Conservation (phyloP, 2,888 invertebrate species). For the Dugesia japonica region DNA sequence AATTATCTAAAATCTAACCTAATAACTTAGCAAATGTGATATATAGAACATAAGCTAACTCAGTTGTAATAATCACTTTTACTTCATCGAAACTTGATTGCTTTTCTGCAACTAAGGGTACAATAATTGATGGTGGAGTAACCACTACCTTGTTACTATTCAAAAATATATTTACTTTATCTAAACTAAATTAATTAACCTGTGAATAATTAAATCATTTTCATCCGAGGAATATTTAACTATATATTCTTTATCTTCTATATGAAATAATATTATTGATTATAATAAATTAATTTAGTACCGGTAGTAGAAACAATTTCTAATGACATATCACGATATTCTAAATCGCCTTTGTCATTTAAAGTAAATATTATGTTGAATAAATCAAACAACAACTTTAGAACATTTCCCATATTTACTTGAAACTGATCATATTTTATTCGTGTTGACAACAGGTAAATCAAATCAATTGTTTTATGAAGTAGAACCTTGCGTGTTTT, state of each 20-base stretch:
- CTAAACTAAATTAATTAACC: too few species aligned
- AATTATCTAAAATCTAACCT: background rate
- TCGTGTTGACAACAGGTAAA: background rate
- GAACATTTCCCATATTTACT: background rate
- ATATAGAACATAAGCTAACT: background rate
- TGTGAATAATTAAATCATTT: background rate
- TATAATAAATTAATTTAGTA: background rate
- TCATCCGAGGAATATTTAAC: background rate
- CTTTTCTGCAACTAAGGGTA: background rate
- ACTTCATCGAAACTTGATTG: background rate
- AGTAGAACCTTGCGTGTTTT: background rate
- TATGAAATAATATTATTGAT: background rate
- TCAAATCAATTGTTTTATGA: background rate
- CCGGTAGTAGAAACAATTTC: background rate
- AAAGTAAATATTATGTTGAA: background rate
- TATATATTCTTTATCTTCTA: background rate
- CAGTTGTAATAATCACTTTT: background rate
- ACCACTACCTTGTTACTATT: too few species aligned
- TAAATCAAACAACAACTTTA: conserved; percentile 4
- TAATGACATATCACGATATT: background rate
- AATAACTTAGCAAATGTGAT: conserved; percentile 3
- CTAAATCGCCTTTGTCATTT: background rate
- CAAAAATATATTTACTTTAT: too few species aligned
- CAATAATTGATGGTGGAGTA: too few species aligned
- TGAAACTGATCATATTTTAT: background rate